Conservation (phyloP, 1,140 invertebrate species). For the Pararge aegeria region DNA sequence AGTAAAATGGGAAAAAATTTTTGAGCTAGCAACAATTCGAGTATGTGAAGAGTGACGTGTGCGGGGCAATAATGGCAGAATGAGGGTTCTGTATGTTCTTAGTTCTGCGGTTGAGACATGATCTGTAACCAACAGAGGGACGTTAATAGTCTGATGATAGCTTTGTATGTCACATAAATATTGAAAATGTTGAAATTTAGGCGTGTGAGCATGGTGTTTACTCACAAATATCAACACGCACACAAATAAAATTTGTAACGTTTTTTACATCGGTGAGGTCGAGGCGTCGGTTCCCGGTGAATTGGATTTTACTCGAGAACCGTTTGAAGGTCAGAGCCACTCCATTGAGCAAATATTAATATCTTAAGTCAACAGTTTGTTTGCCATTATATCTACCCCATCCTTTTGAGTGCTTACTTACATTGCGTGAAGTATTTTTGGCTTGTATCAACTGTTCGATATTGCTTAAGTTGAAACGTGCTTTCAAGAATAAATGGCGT, state of each 20-base stretch:
- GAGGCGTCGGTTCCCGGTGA: conserved; percentile 13
- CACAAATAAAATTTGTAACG: neutral
- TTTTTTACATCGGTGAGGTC: neutral
- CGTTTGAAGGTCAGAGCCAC: conserved; percentile 45
- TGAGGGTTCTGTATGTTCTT: too few species aligned
- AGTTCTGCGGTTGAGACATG: too few species aligned
- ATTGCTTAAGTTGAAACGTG: neutral
- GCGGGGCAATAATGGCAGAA: too few species aligned
- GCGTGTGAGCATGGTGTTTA: neutral
- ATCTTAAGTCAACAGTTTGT: conserved; percentile 49
- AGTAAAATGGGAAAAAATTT: too few species aligned
- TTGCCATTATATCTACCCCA: conserved; percentile 29
- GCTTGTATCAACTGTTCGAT: neutral
- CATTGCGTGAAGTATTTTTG: conserved; percentile 18
- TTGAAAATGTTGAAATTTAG: too few species aligned
- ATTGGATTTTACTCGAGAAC: conserved; percentile 21
- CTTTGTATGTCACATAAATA: too few species aligned
- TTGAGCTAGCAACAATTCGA: too few species aligned
- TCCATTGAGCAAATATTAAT: conserved; percentile 48
- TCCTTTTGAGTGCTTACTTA: conserved; percentile 24
- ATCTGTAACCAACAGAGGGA: too few species aligned
- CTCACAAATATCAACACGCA: too few species aligned
- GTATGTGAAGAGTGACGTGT: too few species aligned
- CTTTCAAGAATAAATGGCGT: neutral
- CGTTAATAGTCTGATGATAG: too few species aligned